These are phyloP conservation scores for Apostichopus parvimensis DNA, from an alignment of 35 echinoderm and acorn worm genomes.

Conservation along the genomic window DNA sequence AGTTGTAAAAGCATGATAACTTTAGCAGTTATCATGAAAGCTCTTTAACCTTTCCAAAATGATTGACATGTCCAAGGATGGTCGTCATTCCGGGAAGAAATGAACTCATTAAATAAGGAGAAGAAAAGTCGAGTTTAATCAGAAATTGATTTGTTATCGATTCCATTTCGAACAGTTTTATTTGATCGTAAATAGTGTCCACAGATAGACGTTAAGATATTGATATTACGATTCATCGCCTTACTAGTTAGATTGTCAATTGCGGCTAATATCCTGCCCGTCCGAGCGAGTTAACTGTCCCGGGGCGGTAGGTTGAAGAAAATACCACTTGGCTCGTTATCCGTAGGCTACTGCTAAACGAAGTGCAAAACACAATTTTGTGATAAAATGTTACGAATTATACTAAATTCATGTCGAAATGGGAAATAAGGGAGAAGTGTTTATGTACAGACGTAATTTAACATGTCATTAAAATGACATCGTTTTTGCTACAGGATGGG, in stretches of 20 bases:
- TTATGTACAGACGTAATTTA: neutral
- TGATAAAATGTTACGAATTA: neutral
- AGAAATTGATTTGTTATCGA: conserved; percentile 15
- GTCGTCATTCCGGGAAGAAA: neutral
- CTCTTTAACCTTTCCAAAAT: neutral
- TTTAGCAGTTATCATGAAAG: neutral
- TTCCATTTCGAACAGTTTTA: neutral
- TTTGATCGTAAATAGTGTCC: too few relatives aligned
- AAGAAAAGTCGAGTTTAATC: neutral
- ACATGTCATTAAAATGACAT: neutral
- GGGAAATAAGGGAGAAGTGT: neutral
- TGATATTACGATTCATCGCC: too few relatives aligned
- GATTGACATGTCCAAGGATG: neutral
- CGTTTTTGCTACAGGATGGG: neutral
- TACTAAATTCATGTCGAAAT: conserved; percentile 5
- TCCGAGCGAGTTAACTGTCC: conserved; percentile 22
- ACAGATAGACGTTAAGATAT: too few relatives aligned
- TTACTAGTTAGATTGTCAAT: conserved; percentile 28
- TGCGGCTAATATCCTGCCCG: conserved; percentile 29
- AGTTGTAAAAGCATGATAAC: neutral
- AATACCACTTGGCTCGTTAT: neutral
- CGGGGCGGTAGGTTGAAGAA: conserved; percentile 43
- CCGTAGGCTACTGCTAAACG: neutral
- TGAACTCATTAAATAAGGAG: neutral
- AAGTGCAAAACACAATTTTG: neutral